These are phyloP conservation scores for Myiotriccus ornatus DNA, from an alignment of 2,797 vertebrate genomes.

Conservation along the genomic window DNA sequence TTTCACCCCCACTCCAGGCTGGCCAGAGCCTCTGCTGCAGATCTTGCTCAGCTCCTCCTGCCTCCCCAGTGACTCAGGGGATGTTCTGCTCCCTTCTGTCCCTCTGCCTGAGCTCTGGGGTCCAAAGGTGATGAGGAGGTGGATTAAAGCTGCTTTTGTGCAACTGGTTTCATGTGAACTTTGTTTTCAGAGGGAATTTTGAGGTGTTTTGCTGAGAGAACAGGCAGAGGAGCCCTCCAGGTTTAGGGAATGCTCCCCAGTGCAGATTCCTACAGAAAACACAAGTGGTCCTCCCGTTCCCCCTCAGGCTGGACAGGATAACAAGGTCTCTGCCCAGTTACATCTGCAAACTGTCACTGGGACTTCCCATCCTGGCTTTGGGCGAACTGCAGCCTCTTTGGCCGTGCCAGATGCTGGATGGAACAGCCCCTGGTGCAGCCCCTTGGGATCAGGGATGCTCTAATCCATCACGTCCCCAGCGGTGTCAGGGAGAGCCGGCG, in stretches of 20 bases:
- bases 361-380: neutral
- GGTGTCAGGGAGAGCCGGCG: neutral
- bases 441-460: neutral
- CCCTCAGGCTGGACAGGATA: neutral
- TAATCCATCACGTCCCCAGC: neutral
- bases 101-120: neutral
- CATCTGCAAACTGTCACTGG: neutral
- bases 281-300: neutral
- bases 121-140: neutral
- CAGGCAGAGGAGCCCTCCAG: neutral
- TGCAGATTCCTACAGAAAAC: neutral
- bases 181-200: neutral
- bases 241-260: neutral
- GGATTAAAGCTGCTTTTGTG: neutral
- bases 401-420: neutral
- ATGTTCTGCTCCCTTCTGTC: neutral
- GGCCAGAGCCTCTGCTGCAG: neutral
- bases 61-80: conserved; percentile 1
- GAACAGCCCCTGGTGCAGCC: neutral
- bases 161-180: neutral
- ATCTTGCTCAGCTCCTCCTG: neutral
- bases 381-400: neutral
- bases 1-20: neutral
- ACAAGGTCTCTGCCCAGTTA: neutral
- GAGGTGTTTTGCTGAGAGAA: neutral